These are phyloP conservation scores for Apostichopus leukothele DNA, from an alignment of 53 echinoderm and acorn worm genomes.

Conservation along the genomic window DNA sequence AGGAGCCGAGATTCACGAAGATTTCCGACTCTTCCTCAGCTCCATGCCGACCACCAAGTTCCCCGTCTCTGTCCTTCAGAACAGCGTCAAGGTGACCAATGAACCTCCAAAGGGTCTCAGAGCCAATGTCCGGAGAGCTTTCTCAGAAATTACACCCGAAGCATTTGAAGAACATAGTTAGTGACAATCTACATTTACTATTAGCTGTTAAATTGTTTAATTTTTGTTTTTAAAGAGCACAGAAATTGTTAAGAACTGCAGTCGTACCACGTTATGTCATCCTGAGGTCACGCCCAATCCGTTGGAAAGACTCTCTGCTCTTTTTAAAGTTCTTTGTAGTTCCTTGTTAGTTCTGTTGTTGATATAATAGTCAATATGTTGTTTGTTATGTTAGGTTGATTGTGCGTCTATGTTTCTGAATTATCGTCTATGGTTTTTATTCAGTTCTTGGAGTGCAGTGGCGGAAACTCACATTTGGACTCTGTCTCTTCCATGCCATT, in stretches of 20 bases:
- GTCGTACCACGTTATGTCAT: too few relatives aligned
- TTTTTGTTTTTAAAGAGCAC: too few relatives aligned
- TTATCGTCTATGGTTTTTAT: neutral
- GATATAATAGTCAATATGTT: too few relatives aligned
- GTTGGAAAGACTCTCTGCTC: too few relatives aligned
- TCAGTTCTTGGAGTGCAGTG: slow-evolving; percentile 96
- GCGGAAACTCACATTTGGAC: slow-evolving; percentile 96
- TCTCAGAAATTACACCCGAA: slow-evolving; percentile 87
- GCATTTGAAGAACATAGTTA: slow-evolving; percentile 98
- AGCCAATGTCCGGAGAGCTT: slow-evolving; percentile 90
- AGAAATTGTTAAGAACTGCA: too few relatives aligned
- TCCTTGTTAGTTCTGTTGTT: too few relatives aligned
- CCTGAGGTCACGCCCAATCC: too few relatives aligned
- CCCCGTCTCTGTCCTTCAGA: slow-evolving; percentile 97
- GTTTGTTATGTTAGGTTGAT: neutral
- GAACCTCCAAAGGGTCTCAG: slow-evolving; percentile 97
- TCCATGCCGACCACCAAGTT: slow-evolving; percentile 98
- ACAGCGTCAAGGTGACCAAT: slow-evolving; percentile 99
- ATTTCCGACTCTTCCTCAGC: slow-evolving; percentile 97
- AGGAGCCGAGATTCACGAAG: slow-evolving; percentile 91
- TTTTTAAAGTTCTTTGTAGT: too few relatives aligned
- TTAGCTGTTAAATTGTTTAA: too few relatives aligned
- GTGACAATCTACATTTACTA: slow-evolving; percentile 28
- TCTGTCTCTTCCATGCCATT: slow-evolving; percentile 98
- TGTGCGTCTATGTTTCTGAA: neutral